These are phyloP conservation scores for Elmis aenea DNA, from an alignment of 2,888 invertebrate species.

Conservation along the genomic window DNA sequence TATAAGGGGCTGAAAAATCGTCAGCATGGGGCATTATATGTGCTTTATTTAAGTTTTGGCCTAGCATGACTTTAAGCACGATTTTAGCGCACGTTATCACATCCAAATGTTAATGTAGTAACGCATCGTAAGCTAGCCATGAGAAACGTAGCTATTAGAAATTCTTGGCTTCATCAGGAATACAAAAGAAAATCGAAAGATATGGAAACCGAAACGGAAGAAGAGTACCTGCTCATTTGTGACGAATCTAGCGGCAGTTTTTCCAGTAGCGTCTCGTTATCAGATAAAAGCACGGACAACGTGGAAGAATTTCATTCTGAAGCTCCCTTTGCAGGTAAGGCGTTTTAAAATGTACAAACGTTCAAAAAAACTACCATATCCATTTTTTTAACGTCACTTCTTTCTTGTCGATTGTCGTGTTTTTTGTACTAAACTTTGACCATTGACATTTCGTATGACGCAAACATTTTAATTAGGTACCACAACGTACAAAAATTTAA, in stretches of 20 bases:
- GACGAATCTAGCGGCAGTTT: slow-evolving; percentile 69
- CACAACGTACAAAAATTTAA: no score
- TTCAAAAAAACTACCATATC: no score
- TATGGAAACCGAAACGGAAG: slow-evolving; percentile 77
- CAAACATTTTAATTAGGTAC: no score
- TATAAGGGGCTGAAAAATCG: slow-evolving; percentile 2
- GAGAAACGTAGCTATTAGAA: slow-evolving; percentile 17
- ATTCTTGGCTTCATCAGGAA: slow-evolving; percentile 57
- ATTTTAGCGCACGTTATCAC: slow-evolving; percentile 18
- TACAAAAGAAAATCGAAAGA: slow-evolving; percentile 80
- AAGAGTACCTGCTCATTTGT: slow-evolving; percentile 50
- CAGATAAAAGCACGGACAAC: slow-evolving; percentile 75
- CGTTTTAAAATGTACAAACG: not conserved
- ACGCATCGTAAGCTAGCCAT: slow-evolving; percentile 17
- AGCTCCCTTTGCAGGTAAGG: slow-evolving; percentile 80
- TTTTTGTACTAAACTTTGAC: no score
- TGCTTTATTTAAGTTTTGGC: slow-evolving; percentile 4
- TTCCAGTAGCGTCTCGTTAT: slow-evolving; percentile 64
- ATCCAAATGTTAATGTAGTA: slow-evolving; percentile 15
- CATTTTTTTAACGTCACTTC: no score
- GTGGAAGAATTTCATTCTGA: slow-evolving; percentile 81
- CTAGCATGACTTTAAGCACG: slow-evolving; percentile 16
- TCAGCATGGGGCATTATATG: slow-evolving; percentile 10
- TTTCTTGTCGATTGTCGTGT: no score
- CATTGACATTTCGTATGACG: no score